These are phyloP conservation scores for Noctilio leporinus DNA, from an alignment of 2,113 vertebrate species.

Conservation along the genomic window DNA sequence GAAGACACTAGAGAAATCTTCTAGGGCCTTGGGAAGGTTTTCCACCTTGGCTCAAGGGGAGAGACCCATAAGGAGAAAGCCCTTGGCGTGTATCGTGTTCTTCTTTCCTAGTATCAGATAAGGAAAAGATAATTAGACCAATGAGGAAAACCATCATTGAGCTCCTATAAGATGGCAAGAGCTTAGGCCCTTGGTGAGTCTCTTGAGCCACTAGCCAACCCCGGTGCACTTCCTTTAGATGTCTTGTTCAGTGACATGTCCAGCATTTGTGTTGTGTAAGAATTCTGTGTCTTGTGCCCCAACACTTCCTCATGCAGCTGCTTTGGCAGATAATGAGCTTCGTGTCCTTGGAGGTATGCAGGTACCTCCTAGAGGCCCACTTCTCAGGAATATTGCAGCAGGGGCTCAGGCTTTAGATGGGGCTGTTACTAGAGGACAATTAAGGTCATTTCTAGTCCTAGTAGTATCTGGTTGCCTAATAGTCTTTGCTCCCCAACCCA, in stretches of 20 bases:
- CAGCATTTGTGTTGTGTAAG: neutral
- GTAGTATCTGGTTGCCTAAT: neutral
- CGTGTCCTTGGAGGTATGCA: neutral
- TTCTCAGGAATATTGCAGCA: neutral
- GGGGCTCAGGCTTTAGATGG: neutral
- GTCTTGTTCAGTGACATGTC: neutral
- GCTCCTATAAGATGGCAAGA: neutral
- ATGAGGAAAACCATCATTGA: neutral
- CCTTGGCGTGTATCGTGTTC: neutral
- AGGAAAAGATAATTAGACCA: neutral
- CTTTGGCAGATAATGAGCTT: neutral
- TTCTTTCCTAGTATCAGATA: neutral
- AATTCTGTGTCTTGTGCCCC: neutral
- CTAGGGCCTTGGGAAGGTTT: neutral
- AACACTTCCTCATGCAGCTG: neutral
- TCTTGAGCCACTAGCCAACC: neutral
- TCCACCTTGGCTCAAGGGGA: neutral
- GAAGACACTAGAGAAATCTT: neutral
- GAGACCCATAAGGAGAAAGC: neutral
- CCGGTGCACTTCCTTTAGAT: neutral
- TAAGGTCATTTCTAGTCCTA: neutral
- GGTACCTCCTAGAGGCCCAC: neutral
- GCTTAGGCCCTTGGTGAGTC: neutral
- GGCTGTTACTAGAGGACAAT: neutral
- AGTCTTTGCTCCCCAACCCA: neutral